phyloP scores from a whole-genome alignment of 2,113 vertebrate species.

The Hydropotes inermis region DNA sequence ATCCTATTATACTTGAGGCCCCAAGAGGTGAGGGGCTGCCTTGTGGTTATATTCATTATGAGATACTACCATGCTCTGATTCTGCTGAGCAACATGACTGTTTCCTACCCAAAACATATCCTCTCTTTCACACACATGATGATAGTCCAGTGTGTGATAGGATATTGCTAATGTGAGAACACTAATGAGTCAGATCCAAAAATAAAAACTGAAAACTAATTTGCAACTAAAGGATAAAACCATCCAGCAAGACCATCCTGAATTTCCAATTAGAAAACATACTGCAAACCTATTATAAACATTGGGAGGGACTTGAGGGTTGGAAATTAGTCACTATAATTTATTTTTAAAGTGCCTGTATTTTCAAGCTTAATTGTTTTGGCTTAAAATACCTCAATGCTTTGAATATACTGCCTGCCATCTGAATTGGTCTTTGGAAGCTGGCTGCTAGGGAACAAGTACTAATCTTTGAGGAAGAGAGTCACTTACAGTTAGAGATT shows the following conservation, averaged over 20 bases:
- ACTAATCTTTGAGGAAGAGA: constrained; percentile 54
- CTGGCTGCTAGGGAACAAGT: constrained; percentile 36
- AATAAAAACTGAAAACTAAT: constrained; percentile 57
- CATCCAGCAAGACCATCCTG: neutral
- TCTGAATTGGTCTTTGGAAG: constrained; percentile 56
- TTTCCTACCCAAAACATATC: neutral
- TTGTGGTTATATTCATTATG: constrained; percentile 10
- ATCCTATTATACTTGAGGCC: constrained; percentile 4
- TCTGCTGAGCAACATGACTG: neutral
- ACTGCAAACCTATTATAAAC: constrained; percentile 37
- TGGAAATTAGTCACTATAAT: constrained; percentile 46
- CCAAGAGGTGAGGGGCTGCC: neutral
- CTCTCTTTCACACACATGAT: neutral
- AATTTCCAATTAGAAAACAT: constrained; percentile 42
- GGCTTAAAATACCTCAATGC: constrained; percentile 50
- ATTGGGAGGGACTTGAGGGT: neutral
- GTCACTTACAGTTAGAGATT: constrained; percentile 50
- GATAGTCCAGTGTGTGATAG: neutral
- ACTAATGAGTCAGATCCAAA: constrained; percentile 19
- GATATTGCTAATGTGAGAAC: constrained; percentile 23
- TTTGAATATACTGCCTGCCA: constrained; percentile 42
- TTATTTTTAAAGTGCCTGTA: constrained; percentile 61
- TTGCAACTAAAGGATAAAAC: constrained; percentile 39
- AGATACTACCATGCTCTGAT: constrained; percentile 21
- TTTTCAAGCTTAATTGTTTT: constrained; percentile 59